A percentile compares a stretch with the other conserved stretches of the same genome.
Evolutionary conservation across 1,140 invertebrate species (phyloP).

Genomic region (Drosophila arawakana): DNA sequence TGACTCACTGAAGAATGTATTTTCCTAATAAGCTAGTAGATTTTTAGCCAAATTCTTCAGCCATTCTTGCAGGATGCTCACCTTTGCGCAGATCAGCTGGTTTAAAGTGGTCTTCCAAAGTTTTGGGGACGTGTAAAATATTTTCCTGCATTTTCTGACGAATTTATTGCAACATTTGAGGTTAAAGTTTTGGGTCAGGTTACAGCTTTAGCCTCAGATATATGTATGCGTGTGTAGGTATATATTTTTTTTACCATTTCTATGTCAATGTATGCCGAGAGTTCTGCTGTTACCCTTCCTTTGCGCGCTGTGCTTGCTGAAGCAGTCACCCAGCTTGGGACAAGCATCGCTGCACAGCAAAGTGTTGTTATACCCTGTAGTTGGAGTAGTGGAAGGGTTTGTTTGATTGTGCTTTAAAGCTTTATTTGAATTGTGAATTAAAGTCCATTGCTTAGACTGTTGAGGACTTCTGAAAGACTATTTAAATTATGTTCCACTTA

Average conservation of each 20-base stretch:
- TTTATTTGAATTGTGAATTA: no score
- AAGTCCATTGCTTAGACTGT: no score
- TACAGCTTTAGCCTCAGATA: constrained; percentile 14
- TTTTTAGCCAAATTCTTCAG: neutral
- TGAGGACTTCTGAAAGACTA: no score
- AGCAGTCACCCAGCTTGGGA: constrained; percentile 3
- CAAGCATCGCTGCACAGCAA: constrained; percentile 64
- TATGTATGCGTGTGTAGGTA: neutral
- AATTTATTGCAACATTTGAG: constrained; percentile 23
- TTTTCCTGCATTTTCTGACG: neutral
- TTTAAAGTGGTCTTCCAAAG: constrained; percentile 11
- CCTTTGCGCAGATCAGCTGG: neutral
- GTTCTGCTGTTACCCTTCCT: constrained; percentile 14
- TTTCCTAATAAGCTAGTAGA: constrained; percentile 64
- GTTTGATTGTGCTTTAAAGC: neutral
- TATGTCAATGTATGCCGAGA: constrained; percentile 75
- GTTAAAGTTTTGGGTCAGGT: constrained; percentile 38
- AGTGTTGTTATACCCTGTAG: constrained; percentile 59
- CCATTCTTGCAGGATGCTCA: neutral
- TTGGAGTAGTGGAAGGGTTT: neutral
- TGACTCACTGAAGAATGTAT: constrained; percentile 51
- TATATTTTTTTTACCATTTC: constrained; percentile 43
- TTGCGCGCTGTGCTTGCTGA: neutral
- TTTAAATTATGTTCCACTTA: neutral
- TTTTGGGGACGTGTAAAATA: constrained; percentile 17